Evolutionary conservation across 2,113 vertebrate genomes (phyloP).

Genomic region (Rhinopomastus cyanomelas): DNA sequence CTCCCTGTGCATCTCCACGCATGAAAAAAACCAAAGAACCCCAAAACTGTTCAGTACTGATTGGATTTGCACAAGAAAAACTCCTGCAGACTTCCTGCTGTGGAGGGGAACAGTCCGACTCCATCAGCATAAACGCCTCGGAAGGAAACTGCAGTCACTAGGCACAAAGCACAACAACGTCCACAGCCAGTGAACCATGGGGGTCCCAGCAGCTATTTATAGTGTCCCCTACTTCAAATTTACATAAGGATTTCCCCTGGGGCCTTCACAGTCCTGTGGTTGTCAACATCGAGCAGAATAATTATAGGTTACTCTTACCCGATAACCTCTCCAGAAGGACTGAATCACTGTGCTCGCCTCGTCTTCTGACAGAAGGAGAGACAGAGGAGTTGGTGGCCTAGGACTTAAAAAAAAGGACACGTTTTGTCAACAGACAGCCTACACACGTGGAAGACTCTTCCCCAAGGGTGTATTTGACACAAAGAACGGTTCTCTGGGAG

Average conservation of each 20-base stretch:
- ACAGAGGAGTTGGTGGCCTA: constrained; percentile 80
- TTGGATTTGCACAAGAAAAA: not conserved
- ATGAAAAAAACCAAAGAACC: too few species aligned
- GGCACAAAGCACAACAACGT: constrained; percentile 38
- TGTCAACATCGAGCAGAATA: constrained; percentile 43
- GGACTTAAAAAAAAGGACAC: constrained; percentile 74
- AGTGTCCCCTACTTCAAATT: constrained; percentile 48
- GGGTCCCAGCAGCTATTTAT: constrained; percentile 41
- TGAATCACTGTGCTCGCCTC: constrained; percentile 84
- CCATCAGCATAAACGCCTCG: constrained; percentile 2
- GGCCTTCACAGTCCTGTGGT: constrained; percentile 36
- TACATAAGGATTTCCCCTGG: constrained; percentile 51
- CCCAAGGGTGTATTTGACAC: not conserved
- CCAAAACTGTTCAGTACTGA: not conserved
- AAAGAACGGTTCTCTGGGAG: not conserved
- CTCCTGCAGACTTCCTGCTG: not conserved
- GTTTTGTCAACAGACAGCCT: not conserved
- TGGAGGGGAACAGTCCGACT: not conserved
- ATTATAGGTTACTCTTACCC: constrained; percentile 76
- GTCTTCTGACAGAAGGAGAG: constrained; percentile 80
- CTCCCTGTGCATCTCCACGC: not conserved
- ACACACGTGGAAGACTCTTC: not conserved
- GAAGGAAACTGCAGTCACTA: constrained; percentile 25
- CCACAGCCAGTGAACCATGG: constrained; percentile 53
- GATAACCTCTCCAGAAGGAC: constrained; percentile 92